Conservation (phyloP, 2,113 vertebrate genomes). For the Melospiza georgiana region DNA sequence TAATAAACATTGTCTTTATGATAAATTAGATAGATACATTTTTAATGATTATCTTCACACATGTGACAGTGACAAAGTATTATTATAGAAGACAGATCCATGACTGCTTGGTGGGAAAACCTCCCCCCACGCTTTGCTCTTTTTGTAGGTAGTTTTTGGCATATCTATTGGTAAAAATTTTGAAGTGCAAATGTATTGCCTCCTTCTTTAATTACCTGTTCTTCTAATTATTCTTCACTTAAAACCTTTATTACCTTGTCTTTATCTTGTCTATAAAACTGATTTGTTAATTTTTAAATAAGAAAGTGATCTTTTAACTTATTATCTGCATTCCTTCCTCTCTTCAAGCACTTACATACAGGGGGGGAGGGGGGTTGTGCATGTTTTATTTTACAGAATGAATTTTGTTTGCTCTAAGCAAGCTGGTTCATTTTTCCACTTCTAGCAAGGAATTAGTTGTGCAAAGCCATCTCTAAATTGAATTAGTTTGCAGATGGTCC, state of each 20-base stretch:
- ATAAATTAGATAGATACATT: background rate
- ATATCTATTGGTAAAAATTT: background rate
- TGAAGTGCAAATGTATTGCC: background rate
- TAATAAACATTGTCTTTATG: background rate
- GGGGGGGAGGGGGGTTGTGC: accelerated
- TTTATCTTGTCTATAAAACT: background rate
- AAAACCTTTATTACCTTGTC: background rate
- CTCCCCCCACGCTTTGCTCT: background rate
- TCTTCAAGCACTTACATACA: background rate
- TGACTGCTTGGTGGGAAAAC: background rate
- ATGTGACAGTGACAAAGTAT: background rate
- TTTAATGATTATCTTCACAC: background rate
- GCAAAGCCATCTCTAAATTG: background rate
- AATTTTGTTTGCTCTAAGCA: background rate
- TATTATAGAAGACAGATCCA: background rate
- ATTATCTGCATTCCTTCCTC: background rate
- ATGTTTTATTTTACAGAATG: background rate
- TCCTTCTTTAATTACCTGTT: background rate
- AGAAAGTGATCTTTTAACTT: background rate
- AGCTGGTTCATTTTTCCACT: background rate
- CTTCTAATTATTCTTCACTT: background rate
- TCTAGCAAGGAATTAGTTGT: background rate
- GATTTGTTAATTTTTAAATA: background rate
- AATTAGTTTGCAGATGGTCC: slow-evolving; percentile 19
- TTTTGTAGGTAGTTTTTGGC: background rate